A percentile compares a stretch with the other conserved stretches of the same genome.
Evolutionary conservation across 2,113 vertebrate species (phyloP).

Genomic region (Lethenteron camtschaticum): DNA sequence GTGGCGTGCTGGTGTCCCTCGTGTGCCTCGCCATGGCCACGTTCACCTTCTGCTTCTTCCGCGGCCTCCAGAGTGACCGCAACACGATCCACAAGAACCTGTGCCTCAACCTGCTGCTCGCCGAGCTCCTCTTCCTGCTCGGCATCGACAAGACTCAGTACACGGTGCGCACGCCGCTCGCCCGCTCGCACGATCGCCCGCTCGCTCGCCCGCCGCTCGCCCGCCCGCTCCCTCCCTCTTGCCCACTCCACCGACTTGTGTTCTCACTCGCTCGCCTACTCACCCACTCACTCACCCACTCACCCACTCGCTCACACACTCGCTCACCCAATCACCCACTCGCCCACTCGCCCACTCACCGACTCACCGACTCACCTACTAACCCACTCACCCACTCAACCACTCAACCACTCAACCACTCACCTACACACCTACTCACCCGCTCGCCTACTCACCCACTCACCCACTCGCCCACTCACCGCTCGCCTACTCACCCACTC

Average conservation of each 20-base stretch:
- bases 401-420: no score
- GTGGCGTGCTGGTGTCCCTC: constrained; percentile 70
- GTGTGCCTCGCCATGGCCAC: constrained; percentile 80
- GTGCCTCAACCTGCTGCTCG: constrained; percentile 82
- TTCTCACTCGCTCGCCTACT: background rate
- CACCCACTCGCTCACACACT: no score
- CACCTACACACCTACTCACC: no score
- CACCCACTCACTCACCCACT: no score
- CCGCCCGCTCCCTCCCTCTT: background rate
- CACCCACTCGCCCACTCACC: no score
- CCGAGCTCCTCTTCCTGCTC: constrained; percentile 73
- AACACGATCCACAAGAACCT: constrained; percentile 95
- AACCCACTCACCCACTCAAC: no score
- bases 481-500: no score
- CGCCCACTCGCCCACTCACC: no score
- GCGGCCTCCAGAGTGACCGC: constrained; percentile 65
- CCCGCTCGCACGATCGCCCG: background rate
- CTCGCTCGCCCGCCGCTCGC: background rate
- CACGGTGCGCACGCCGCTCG: constrained; percentile 25
- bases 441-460: no score
- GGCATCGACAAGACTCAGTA: constrained; percentile 86
- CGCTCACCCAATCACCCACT: no score
- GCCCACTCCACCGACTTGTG: background rate
- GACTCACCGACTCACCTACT: no score
- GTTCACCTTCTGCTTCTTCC: constrained; percentile 80